A percentile compares a stretch with the other conserved stretches of the same genome.
Conservation (phyloP, 2,797 vertebrate species). For the Sternotherus odoratus region DNA sequence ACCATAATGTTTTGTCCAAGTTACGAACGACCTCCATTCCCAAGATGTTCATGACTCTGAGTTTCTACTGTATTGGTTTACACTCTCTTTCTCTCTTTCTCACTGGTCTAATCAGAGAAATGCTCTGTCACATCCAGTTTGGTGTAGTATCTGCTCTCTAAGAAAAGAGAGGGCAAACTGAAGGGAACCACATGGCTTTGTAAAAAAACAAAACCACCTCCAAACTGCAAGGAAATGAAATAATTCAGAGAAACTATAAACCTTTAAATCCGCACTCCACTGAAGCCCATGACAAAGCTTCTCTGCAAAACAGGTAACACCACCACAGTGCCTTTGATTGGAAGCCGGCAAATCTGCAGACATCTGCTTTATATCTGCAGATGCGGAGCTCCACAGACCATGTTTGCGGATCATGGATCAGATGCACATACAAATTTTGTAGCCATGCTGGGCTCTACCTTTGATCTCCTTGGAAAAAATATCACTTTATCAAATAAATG, state of each 20-base stretch:
- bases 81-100: neutral
- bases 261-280: neutral
- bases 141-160: fast-evolving
- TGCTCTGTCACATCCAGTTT: neutral
- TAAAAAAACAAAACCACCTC: neutral
- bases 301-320: neutral
- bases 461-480: neutral
- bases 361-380: too few species aligned
- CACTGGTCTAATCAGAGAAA: neutral
- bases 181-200: neutral
- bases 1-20: too few species aligned
- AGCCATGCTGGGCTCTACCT: neutral
- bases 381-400: too few species aligned
- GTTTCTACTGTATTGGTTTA: too few species aligned
- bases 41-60: too few species aligned
- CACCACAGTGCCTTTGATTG: neutral
- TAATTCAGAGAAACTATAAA: neutral
- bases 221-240: neutral
- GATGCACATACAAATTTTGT: too few species aligned
- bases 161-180: neutral
- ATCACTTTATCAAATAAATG: neutral
- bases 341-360: too few species aligned
- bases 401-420: too few species aligned
- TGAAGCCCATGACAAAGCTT: neutral
- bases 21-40: too few species aligned